Percentiles rank a stretch among this genome's conserved stretches.
These are phyloP conservation scores for Luffia ferchaultella DNA, from an alignment of 2,888 invertebrate genomes.

Conservation along the genomic window DNA sequence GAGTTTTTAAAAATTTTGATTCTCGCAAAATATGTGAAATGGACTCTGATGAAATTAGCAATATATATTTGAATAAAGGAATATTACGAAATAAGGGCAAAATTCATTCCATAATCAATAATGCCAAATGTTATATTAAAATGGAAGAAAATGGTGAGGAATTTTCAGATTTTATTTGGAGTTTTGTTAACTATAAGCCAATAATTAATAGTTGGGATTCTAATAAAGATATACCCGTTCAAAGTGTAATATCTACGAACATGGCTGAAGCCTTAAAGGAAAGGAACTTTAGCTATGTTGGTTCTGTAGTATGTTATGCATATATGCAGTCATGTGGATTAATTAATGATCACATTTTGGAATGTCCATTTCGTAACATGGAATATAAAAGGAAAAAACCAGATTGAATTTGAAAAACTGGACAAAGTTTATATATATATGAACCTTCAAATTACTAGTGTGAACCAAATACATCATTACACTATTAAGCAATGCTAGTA, in stretches of 20 bases:
- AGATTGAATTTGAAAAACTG: neutral
- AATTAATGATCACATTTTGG: conserved; percentile 7
- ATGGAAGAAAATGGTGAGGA: conserved; percentile 3
- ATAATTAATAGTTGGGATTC: conserved; percentile 6
- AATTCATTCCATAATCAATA: conserved; percentile 6
- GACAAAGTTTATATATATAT: no score
- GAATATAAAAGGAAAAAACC: neutral
- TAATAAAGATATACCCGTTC: conserved; percentile 3
- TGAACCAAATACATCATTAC: no score
- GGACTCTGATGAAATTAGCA: neutral
- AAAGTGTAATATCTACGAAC: neutral
- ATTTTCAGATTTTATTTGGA: conserved; percentile 6
- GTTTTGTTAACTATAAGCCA: conserved; percentile 4
- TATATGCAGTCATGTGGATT: conserved; percentile 9
- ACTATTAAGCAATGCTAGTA: no score
- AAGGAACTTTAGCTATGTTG: conserved; percentile 7
- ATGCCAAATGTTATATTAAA: conserved; percentile 3
- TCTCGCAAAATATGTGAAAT: conserved; percentile 1
- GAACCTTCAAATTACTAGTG: no score
- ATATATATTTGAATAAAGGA: conserved; percentile 1
- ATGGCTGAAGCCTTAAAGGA: conserved; percentile 7
- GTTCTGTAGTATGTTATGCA: conserved; percentile 8
- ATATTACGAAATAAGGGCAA: conserved; percentile 7
- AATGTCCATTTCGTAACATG: conserved; percentile 3
- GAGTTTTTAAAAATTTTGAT: conserved; percentile 4